Evolutionary conservation across 2,888 invertebrate species (phyloP), one percentile per base, ranked within the genome.

Genomic region (Melipona bicolor): DNA sequence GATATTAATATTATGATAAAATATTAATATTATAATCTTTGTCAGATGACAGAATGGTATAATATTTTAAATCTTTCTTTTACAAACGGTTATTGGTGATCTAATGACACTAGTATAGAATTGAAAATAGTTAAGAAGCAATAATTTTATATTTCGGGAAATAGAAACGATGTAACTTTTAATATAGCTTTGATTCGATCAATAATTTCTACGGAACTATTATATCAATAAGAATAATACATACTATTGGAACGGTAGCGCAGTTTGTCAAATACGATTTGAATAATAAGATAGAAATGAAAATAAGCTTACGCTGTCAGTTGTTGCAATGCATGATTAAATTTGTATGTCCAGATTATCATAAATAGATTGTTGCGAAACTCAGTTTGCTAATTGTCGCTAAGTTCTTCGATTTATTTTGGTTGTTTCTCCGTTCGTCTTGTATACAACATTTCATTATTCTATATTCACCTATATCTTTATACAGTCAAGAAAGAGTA

Each of bases 211-310:
- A 9, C 3, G 4, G 6, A 70, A 77, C 70, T 70, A 70, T 32
- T 54, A 61, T 49, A 24, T 59, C 27, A 21, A 21, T 54, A 43
- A 54, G 49, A 17, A 62, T 78, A 77, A 77, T 54, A 24, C 24
- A 21, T 52, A 49, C 19, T 65, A 19, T 52, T 9, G 36, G 62
- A 56, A 65, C n/a, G 4, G 21, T 11, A 19, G 27, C n/a, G 17
- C 67, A 71, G 32, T 76, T 72, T 75, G 62, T 43, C 70, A 79
- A 76, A 73, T 36, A 62, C 11, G 17, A 83, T 83, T 83, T 77
- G 76, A 79, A 84, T 83, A 84, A 79, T 79, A 65, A 70, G 32
- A 76, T 59, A 69, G 64, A 49, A 69, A 43, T 32, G 59, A 76
- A 83, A 84, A 83, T 77, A 79, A 77, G 73, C 70, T 61, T 67